Base-by-base conservation (phyloP, 2,888 invertebrate species). In the Tipula helvola region DNA sequence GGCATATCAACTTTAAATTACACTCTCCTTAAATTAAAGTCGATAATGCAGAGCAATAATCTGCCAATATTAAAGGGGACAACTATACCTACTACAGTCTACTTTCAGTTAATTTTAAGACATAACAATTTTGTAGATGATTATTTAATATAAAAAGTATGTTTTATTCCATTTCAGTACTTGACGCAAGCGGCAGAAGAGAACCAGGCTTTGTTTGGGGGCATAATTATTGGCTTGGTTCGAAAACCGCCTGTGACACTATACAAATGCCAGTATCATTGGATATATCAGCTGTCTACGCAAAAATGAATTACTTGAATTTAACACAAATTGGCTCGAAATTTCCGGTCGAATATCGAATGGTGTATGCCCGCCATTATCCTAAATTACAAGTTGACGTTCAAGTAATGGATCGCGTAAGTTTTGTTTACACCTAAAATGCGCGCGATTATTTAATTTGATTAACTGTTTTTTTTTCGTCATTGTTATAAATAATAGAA, bases 191-290 rank as follows among this genome's bases (percentile, higher is more conserved):
- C 88, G 93, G 93, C 5, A 88, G 88, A 86, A 91, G 92, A 0
- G 89, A 89, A n/a, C 87, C 91, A 0, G 92, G 92, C 13, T 93
- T 92, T 88, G 87, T 92, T 2, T 91, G 91, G 87, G 92, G 93
- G 1, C 92, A 92, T 88, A 93, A 92, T 89, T 90, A 91, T 42
- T 93, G 93, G 93, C 85, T 92, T 13, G 93, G 93, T 1, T 90
- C 90, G 5, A 89, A 89, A 47, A 88, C 88, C 3, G 91, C 92
- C 83, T 93, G 93, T 87, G 28, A 88, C 3, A 91, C 28, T 3
- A 36, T 87, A 83, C 36, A 86, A 47, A 18, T 8, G 0, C 87
- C 87, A 44, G 52, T 57, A 2, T 36, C 71, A 16, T 44, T 87
- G 3, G 36, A 83, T 5, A 42, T 87, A 16, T 87, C 87, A 12